Percentiles rank a stretch among this genome's conserved stretches.
These are phyloP conservation scores for Saguinus midas DNA, from an alignment of 2,113 vertebrate genomes.

Conservation along the genomic window DNA sequence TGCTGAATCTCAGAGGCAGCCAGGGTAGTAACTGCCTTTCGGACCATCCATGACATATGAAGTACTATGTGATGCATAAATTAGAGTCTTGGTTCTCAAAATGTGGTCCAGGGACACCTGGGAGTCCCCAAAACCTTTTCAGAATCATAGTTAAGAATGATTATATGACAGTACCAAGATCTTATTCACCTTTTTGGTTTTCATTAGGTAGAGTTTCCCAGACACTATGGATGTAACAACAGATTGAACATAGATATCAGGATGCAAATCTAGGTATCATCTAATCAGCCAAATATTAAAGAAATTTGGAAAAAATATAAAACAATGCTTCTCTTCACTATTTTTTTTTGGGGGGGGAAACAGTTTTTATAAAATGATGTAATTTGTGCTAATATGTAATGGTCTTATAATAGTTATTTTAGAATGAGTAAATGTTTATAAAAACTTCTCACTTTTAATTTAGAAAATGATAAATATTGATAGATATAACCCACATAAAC, in stretches of 20 bases:
- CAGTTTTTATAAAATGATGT: constrained; percentile 13
- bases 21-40: background rate
- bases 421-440: constrained; percentile 28
- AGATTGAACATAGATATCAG: background rate
- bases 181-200: background rate
- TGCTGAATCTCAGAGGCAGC: background rate
- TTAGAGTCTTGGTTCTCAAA: background rate
- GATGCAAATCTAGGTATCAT: background rate
- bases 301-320: background rate
- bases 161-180: background rate
- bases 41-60: background rate
- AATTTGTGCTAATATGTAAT: constrained; percentile 3
- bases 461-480: constrained; percentile 52
- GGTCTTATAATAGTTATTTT: constrained; percentile 33
- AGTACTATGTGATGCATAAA: background rate
- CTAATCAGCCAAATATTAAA: background rate
- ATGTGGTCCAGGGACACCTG: background rate
- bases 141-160: background rate
- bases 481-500: constrained; percentile 40
- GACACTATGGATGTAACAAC: background rate
- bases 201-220: background rate
- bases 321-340: background rate
- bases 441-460: constrained; percentile 45
- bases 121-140: background rate
- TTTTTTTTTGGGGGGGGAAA: background rate